These are phyloP conservation scores for Telenomus remus DNA, from an alignment of 1,140 invertebrate genomes.

Conservation along the genomic window DNA sequence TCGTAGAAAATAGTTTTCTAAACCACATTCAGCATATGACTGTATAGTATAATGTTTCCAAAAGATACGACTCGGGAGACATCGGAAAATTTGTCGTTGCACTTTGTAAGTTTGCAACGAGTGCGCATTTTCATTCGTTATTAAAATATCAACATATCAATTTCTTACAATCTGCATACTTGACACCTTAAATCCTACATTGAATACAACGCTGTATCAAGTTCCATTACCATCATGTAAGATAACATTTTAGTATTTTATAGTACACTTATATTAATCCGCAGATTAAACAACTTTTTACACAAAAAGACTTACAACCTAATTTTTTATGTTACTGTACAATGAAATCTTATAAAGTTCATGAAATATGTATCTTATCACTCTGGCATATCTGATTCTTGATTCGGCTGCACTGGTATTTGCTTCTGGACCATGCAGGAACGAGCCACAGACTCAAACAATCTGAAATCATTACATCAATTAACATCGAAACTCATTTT, in stretches of 20 bases:
- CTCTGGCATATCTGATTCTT: slow-evolving; percentile 78
- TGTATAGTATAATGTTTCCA: slow-evolving; percentile 60
- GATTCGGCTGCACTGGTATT: slow-evolving; percentile 72
- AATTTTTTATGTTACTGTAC: slow-evolving; percentile 70
- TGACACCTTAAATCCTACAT: slow-evolving; percentile 59
- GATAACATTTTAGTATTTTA: slow-evolving; percentile 61
- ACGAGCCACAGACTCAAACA: slow-evolving; percentile 95
- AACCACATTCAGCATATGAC: slow-evolving; percentile 61
- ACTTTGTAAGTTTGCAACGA: slow-evolving; percentile 62
- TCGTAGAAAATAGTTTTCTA: slow-evolving; percentile 65
- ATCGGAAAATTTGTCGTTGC: slow-evolving; percentile 63
- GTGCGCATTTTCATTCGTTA: slow-evolving; percentile 54
- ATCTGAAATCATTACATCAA: slow-evolving; percentile 76
- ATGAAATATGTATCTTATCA: slow-evolving; percentile 74
- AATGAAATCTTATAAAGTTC: slow-evolving; percentile 63
- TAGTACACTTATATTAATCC: slow-evolving; percentile 69
- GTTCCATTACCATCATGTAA: slow-evolving; percentile 39
- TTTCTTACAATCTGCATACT: slow-evolving; percentile 61
- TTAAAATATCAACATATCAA: slow-evolving; percentile 67
- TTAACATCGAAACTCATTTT: background rate
- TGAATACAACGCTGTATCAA: slow-evolving; percentile 58
- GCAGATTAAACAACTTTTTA: slow-evolving; percentile 74
- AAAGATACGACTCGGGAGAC: slow-evolving; percentile 71
- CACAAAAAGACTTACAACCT: slow-evolving; percentile 66
- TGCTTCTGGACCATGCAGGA: slow-evolving; percentile 93